These are phyloP conservation scores for Leistus spinibarbis DNA, from an alignment of 2,888 invertebrate species.

Conservation along the genomic window DNA sequence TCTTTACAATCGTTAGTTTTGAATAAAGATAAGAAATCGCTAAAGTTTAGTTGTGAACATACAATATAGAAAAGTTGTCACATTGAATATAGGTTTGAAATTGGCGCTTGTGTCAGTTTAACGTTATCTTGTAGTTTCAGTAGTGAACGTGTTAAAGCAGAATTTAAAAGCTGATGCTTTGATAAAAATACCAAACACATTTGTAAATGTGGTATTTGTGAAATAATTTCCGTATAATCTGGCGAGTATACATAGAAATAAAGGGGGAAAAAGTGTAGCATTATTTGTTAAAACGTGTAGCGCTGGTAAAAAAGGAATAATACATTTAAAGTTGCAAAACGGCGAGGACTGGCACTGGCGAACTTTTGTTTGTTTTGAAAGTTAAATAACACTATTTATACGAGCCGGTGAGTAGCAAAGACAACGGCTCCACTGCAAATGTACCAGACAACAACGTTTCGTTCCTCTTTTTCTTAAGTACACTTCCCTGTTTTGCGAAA, in stretches of 20 bases:
- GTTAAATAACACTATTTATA: slow-evolving; percentile 36
- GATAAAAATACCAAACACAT: not conserved
- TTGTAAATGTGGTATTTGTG: not conserved
- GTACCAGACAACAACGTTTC: not conserved
- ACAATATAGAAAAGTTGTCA: too few relatives aligned
- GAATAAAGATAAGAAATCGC: too few relatives aligned
- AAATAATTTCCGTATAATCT: not conserved
- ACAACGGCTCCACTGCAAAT: not conserved
- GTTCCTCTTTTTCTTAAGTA: slow-evolving; percentile 10
- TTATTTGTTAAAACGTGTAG: not conserved
- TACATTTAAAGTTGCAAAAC: slow-evolving; percentile 20
- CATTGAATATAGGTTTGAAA: too few relatives aligned
- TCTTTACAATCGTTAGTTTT: too few relatives aligned
- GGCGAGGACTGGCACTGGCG: not conserved
- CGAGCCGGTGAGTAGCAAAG: slow-evolving; percentile 11
- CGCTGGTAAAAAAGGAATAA: slow-evolving; percentile 27
- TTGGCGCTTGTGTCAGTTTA: too few relatives aligned
- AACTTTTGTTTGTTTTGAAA: slow-evolving; percentile 30
- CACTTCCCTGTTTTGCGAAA: slow-evolving; percentile 16
- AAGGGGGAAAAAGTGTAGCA: not conserved
- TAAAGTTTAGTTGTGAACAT: too few relatives aligned
- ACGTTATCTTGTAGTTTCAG: not conserved
- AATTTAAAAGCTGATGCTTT: not conserved
- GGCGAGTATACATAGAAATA: not conserved
- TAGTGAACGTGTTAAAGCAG: not conserved